Base-by-base conservation (phyloP, 2,888 invertebrate genomes). In the Melitaea athalia region DNA sequence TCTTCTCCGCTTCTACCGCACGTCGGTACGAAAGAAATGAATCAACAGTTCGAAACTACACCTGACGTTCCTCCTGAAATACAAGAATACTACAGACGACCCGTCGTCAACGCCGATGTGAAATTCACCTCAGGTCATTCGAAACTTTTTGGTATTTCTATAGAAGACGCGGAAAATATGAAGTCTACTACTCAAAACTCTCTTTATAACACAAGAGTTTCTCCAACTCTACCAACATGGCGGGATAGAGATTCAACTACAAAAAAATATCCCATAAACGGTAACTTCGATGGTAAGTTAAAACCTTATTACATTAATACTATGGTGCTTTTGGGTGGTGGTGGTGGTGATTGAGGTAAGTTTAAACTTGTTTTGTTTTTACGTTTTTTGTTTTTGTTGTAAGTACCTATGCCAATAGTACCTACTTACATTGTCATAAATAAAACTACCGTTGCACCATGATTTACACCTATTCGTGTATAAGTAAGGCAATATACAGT, bases 51-150 rank as follows among this genome's bases (percentile, higher is more conserved):
- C n/a, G 76, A 69, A 61, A 69, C 68, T 11, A 77, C 78, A 45
- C 77, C 77, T 0, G 77, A 78, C n/a, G 65, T 80, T 17, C 80
- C 83, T 3, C 73, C 78, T 63, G 85, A 86, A 70, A 72, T 80
- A 11, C 80, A 82, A 75, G 85, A 86, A 67, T 82, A 76, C 74
- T 84, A 84, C 63, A 75, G 68, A 11, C 81, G 73, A 5, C 81
- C 75, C 7, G 76, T 80, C 6, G 64, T 71, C 33, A 79, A 77
- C 42, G 71, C 75, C 8, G 80, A 85, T 49, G 75, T 84, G 33
- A 87, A 85, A 71, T 94, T 94, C 75, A 94, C 94, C 6, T 94
- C 94, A 53, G 94, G 94, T 52, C 94, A 94, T 82, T 94, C 94
- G 68, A 94, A 94, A 72, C 88, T 94, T 70, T 94, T 95, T 74